Percentiles rank a stretch among this genome's conserved stretches.
Evolutionary conservation across 2,888 invertebrate genomes (phyloP).

Genomic region (Leptura quadrifasciata): DNA sequence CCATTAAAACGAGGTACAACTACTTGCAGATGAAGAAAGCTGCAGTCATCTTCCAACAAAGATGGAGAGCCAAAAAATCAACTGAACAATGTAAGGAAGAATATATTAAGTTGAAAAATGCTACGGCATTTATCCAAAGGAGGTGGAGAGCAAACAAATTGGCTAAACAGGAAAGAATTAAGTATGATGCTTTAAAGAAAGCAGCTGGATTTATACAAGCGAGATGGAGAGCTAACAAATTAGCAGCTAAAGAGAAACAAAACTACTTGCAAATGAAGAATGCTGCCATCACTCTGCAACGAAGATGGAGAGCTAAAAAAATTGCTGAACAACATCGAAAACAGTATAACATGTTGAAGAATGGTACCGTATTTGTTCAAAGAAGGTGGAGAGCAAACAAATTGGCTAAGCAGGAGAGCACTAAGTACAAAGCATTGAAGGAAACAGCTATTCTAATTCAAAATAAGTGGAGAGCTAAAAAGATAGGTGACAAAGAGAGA

Average conservation of each 20-base stretch:
- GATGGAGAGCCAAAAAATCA: constrained; percentile 43
- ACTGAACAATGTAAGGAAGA: constrained; percentile 42
- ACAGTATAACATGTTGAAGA: constrained; percentile 47
- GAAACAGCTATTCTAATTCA: constrained; percentile 70
- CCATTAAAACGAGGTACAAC: constrained; percentile 46
- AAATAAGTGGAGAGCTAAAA: constrained; percentile 68
- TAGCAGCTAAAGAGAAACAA: constrained; percentile 45
- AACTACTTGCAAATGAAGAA: constrained; percentile 22
- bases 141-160: constrained; percentile 64
- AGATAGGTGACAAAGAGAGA: constrained; percentile 58
- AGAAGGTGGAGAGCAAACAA: too few relatives aligned
- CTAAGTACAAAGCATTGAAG: too few relatives aligned
- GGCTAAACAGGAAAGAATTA: constrained; percentile 70
- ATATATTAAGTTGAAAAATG: constrained; percentile 42
- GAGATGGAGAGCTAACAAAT: constrained; percentile 41
- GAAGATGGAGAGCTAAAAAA: constrained; percentile 43
- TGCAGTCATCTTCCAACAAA: constrained; percentile 37
- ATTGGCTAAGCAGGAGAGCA: too few relatives aligned
- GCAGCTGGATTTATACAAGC: constrained; percentile 37
- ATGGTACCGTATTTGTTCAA: not conserved
- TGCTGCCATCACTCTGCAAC: constrained; percentile 35
- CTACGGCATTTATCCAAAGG: constrained; percentile 57
- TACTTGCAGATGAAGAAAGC: constrained; percentile 23
- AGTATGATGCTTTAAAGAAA: constrained; percentile 17
- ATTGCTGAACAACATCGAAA: constrained; percentile 39